A percentile compares a stretch with the other conserved stretches of the same genome.
These are phyloP conservation scores for Dendropsophus ebraccatus DNA, from an alignment of 2,113 vertebrate species.

Conservation along the genomic window DNA sequence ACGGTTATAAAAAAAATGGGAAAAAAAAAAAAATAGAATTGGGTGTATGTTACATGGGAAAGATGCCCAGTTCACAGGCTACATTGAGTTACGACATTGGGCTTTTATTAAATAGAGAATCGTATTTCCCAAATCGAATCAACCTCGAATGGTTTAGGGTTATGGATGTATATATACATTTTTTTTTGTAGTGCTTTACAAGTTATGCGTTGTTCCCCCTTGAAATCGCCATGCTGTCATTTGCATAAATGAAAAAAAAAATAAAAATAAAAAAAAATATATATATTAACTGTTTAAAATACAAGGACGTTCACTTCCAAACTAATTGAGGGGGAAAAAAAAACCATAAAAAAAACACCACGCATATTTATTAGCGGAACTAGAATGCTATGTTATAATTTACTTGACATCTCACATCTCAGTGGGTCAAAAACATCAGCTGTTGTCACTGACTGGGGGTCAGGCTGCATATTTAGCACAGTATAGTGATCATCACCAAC, in stretches of 20 bases:
- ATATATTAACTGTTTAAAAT: no score
- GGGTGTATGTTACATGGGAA: slow-evolving; percentile 44
- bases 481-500: slow-evolving; percentile 3
- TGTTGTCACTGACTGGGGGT: slow-evolving; percentile 19
- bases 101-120: slow-evolving; percentile 55
- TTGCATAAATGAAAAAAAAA: no score
- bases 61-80: slow-evolving; percentile 6
- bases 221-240: no score
- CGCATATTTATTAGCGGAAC: not conserved
- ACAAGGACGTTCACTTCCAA: not conserved
- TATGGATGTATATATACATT: not conserved
- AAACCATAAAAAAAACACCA: not conserved
- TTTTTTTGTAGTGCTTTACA: no score
- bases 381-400: not conserved
- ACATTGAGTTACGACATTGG: slow-evolving; percentile 1
- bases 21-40: not conserved
- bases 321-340: not conserved
- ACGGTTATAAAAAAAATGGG: not conserved
- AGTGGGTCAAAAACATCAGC: slow-evolving; percentile 22
- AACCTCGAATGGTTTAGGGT: slow-evolving; percentile 52
- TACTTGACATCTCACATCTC: slow-evolving; percentile 26
- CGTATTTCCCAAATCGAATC: slow-evolving; percentile 36
- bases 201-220: no score
- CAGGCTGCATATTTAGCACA: slow-evolving; percentile 12
- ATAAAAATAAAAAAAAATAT: no score